phyloP scores from a whole-genome alignment of 2,797 vertebrate species.

The Bucorvus abyssinicus region DNA sequence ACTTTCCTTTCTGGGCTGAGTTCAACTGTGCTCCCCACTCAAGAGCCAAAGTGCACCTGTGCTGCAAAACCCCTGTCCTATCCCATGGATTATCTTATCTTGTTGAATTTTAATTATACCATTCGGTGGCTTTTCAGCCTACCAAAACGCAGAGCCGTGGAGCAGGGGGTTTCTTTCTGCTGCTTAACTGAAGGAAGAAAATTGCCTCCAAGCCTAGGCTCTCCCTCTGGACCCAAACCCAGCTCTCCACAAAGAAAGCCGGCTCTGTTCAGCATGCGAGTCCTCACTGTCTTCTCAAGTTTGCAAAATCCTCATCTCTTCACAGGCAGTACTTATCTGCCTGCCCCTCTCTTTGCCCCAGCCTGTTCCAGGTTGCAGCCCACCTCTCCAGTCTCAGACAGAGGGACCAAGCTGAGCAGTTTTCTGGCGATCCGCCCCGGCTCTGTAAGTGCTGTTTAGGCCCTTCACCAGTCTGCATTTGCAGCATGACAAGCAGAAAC shows the following conservation, averaged over 20 bases:
- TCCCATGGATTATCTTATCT: background rate
- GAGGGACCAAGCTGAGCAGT: background rate
- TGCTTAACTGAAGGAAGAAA: background rate
- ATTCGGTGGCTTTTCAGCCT: background rate
- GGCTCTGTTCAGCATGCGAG: background rate
- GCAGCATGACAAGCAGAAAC: slow-evolving; percentile 18
- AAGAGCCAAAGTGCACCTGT: background rate
- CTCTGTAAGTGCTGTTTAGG: background rate
- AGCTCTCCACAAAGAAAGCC: background rate
- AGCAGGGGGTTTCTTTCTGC: background rate
- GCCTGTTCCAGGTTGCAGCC: background rate
- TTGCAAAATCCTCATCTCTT: background rate
- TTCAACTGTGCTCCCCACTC: background rate
- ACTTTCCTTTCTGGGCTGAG: background rate
- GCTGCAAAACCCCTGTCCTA: background rate
- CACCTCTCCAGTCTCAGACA: background rate
- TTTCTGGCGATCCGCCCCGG: rapidly evolving
- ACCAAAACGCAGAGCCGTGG: background rate
- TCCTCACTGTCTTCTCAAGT: background rate
- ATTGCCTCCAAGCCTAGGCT: background rate
- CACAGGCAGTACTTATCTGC: background rate
- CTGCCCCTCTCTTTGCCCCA: background rate
- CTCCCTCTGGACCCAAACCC: background rate
- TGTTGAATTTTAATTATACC: background rate
- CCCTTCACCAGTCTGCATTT: background rate